Evolutionary conservation across 2,113 vertebrate genomes (phyloP), one percentile per base, ranked within the genome.

Genomic region (Anser brachyrhynchus): DNA sequence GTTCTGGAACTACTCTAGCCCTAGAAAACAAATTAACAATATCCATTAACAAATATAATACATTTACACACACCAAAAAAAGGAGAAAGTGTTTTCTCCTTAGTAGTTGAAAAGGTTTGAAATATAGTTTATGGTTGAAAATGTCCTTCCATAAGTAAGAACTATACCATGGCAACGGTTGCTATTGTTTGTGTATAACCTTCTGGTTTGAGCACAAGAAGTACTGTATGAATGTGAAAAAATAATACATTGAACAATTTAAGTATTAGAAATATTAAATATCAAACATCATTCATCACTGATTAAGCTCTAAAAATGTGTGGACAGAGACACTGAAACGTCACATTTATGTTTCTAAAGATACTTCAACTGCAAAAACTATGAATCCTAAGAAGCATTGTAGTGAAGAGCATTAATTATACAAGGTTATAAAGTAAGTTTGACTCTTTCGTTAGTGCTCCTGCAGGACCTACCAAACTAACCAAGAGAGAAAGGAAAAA

Each of bases 1-100:
- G 54, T 79, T 91, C 70, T 92, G 80, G 83, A 96, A 69, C 16
- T 7, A 65, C 11, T 89, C 39, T 88, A 87, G 85, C 39, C 61
- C 83, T 95, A 87, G 93, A 96, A 92, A 93, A 90, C 73, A 75
- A 92, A 87, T 94, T 94, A 95, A 84, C 72, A 82, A 55, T 67
- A 85, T 85, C 49, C 31, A 83, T 90, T 55, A 90, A 66, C 41
- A 79, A 16, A 52, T 41, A 87, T n/a, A 81, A 82, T 54, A 51
- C 9, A 82, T 78, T 51, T 79, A 12, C 58, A 87, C 54, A 75
- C 17, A 64, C 6, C 25, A 22, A 71, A 84, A 62, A 80, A 77
- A 25, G 10, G 29, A 89, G 66, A 59, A 91, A 28, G 21, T 51
- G 26, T 9, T 90, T 84, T 31, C 18, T 87, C 7, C 41, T 82